Conservation (phyloP, 30 jellyfish, hydroid and myxozoan species). For the Mastigias papua region DNA sequence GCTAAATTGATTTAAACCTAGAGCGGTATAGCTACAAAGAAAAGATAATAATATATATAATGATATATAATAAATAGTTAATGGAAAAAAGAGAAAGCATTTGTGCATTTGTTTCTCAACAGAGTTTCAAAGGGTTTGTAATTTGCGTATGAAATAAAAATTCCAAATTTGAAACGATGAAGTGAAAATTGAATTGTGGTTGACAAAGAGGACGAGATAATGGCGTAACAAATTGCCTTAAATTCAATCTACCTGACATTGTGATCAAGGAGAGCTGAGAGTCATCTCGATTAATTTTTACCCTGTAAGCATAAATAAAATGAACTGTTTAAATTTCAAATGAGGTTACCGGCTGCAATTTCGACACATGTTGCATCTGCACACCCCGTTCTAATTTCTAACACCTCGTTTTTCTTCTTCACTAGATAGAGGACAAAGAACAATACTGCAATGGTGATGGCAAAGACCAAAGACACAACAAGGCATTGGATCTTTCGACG, state of each 20-base stretch:
- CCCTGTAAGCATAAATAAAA: neutral
- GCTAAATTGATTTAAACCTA: no score
- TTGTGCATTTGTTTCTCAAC: no score
- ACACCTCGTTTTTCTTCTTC: neutral
- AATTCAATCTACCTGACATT: neutral
- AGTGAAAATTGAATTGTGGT: neutral
- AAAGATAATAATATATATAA: no score
- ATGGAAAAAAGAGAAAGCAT: no score
- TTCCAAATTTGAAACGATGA: neutral
- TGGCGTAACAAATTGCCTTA: neutral
- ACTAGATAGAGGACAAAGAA: slow-evolving; percentile 11
- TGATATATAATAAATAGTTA: no score
- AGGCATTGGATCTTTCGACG: slow-evolving; percentile 29
- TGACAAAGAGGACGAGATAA: neutral
- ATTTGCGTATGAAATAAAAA: no score
- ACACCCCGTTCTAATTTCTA: neutral
- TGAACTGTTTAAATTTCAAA: neutral
- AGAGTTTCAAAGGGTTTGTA: no score
- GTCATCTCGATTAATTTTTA: no score
- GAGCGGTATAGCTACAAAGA: no score
- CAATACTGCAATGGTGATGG: slow-evolving; percentile 12
- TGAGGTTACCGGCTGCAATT: slow-evolving; percentile 27
- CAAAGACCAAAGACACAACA: slow-evolving; percentile 5
- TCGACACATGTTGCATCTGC: slow-evolving; percentile 8
- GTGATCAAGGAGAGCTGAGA: neutral